Conservation (phyloP, 2,113 vertebrate genomes). For the Dendropsophus ebraccatus region DNA sequence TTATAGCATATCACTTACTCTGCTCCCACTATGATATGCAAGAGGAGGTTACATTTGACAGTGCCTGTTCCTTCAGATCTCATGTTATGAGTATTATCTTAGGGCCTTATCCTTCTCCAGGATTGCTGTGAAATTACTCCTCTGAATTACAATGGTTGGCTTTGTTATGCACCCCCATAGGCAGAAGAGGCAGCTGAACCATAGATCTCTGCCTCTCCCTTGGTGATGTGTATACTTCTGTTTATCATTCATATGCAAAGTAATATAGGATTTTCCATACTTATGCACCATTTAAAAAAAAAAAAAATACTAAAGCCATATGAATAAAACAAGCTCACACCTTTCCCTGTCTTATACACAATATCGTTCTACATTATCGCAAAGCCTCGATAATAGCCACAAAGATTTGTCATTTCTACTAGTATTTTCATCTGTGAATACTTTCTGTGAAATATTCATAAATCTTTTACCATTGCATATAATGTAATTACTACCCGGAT, state of each 20-base stretch:
- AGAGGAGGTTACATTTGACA: background rate
- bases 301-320: too few species aligned
- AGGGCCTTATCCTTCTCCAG: too few species aligned
- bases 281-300: too few species aligned
- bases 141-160: background rate
- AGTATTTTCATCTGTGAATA: constrained; percentile 16
- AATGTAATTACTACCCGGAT: background rate
- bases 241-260: too few species aligned
- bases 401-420: background rate
- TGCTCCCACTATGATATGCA: background rate
- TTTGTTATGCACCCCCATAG: background rate
- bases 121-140: background rate
- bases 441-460: constrained; percentile 28
- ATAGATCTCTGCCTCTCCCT: background rate
- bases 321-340: background rate
- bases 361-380: background rate
- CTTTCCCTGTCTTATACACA: background rate
- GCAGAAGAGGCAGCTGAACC: background rate
- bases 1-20: background rate
- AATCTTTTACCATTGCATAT: background rate
- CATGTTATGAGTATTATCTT: too few species aligned
- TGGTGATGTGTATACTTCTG: background rate
- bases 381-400: background rate
- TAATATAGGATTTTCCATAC: too few species aligned
- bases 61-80: background rate